These are phyloP conservation scores for Lepidocolaptes lacrymiger DNA, from an alignment of 2,797 vertebrate species.

Conservation along the genomic window DNA sequence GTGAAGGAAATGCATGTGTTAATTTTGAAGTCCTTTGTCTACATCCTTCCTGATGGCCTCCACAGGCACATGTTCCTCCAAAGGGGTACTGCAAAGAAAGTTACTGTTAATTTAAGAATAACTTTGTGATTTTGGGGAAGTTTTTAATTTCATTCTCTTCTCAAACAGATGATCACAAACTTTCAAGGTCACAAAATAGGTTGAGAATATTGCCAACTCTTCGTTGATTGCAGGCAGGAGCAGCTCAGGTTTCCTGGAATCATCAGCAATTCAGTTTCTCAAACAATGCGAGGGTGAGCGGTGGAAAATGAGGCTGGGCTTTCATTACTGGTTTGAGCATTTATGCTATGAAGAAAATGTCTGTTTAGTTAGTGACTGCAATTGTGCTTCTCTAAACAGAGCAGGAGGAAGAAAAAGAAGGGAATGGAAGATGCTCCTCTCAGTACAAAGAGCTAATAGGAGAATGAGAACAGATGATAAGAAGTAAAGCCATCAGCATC, in stretches of 20 bases:
- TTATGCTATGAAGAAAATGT: not conserved
- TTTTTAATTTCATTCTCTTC: not conserved
- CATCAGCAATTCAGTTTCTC: not conserved
- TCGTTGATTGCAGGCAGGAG: not conserved
- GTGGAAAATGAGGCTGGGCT: not conserved
- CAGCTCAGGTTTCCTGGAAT: not conserved
- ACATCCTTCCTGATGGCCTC: accelerated
- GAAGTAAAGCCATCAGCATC: not conserved
- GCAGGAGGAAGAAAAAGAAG: not conserved
- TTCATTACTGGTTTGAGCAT: not conserved
- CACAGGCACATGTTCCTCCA: not conserved
- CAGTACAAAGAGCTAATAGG: not conserved
- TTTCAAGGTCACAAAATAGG: not conserved
- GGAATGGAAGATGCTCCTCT: not conserved
- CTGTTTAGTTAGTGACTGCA: not conserved
- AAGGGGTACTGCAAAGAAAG: not conserved
- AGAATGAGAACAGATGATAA: not conserved
- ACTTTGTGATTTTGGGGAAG: not conserved
- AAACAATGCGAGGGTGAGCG: not conserved
- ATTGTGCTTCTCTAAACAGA: not conserved
- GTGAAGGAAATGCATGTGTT: not conserved
- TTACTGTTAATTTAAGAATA: not conserved
- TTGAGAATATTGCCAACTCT: not conserved
- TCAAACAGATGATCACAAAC: not conserved
- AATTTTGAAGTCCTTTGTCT: not conserved